Percentiles rank a stretch among this genome's conserved stretches.
phyloP scores from a whole-genome alignment of 2,888 invertebrate genomes.

The Subacronicta megacephala region DNA sequence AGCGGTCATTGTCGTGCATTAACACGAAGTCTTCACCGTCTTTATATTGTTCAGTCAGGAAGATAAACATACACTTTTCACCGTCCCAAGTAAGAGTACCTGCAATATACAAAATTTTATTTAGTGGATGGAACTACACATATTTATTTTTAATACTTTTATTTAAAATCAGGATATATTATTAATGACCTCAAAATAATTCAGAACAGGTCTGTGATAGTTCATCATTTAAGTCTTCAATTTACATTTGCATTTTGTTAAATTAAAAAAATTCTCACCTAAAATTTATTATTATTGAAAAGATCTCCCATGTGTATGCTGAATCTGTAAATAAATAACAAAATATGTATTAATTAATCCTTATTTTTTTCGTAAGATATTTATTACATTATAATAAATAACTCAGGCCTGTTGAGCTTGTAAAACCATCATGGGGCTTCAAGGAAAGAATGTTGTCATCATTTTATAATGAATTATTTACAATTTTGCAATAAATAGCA shows the following conservation, averaged over 20 bases:
- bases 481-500: too few relatives aligned
- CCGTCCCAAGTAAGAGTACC: too few relatives aligned
- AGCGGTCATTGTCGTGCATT: too few relatives aligned
- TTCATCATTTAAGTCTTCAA: slow-evolving; percentile 82
- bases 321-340: slow-evolving; percentile 11
- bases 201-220: slow-evolving; percentile 88
- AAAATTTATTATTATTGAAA: neutral
- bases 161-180: slow-evolving; percentile 59
- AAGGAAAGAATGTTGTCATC: slow-evolving; percentile 64
- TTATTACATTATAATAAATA: neutral
- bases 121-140: slow-evolving; percentile 6
- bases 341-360: neutral
- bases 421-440: slow-evolving; percentile 64
- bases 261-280: too few relatives aligned
- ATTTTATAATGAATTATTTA: slow-evolving; percentile 27
- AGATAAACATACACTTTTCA: too few relatives aligned
- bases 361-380: neutral
- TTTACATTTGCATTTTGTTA: too few relatives aligned
- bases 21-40: too few relatives aligned
- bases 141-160: neutral
- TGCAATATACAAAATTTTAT: slow-evolving; percentile 21
- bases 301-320: neutral
- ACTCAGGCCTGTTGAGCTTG: slow-evolving; percentile 82
- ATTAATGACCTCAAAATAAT: slow-evolving; percentile 76
- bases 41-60: too few relatives aligned